phyloP scores from a whole-genome alignment of 2,113 vertebrate genomes.

The Phaethornis superciliosus region DNA sequence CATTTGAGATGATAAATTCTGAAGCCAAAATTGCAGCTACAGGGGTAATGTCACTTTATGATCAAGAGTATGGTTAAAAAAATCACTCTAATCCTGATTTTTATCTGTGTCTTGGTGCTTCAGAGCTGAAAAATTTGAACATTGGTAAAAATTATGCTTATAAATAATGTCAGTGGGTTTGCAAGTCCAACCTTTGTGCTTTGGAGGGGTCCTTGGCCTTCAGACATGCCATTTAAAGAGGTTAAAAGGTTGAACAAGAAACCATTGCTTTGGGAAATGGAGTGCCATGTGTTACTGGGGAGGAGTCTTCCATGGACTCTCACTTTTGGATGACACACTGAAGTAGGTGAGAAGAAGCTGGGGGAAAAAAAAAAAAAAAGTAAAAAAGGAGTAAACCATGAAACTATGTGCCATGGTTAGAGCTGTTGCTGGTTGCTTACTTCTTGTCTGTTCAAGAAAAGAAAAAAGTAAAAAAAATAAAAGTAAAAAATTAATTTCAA shows the following conservation, averaged over 20 bases:
- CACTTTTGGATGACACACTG: background rate
- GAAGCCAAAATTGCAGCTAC: background rate
- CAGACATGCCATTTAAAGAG: background rate
- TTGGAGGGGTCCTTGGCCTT: background rate
- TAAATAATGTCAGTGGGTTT: background rate
- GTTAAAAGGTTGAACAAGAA: background rate
- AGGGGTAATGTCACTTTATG: background rate
- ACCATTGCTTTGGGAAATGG: background rate
- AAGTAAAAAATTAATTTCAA: background rate
- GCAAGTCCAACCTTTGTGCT: fast-evolving
- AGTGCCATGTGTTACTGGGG: background rate
- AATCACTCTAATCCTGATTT: background rate
- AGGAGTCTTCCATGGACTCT: background rate
- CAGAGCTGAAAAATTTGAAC: background rate
- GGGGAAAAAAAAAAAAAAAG: background rate
- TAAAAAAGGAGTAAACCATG: background rate
- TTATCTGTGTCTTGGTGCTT: background rate
- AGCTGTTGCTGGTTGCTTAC: background rate
- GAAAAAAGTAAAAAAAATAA: background rate
- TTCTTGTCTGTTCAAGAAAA: background rate
- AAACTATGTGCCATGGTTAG: background rate
- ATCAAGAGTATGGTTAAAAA: background rate
- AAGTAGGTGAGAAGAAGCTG: background rate
- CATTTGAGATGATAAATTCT: background rate
- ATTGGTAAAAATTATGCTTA: fast-evolving